Base-by-base conservation (phyloP, 2,888 invertebrate species). In the Poecilobothrus nobilitatus region DNA sequence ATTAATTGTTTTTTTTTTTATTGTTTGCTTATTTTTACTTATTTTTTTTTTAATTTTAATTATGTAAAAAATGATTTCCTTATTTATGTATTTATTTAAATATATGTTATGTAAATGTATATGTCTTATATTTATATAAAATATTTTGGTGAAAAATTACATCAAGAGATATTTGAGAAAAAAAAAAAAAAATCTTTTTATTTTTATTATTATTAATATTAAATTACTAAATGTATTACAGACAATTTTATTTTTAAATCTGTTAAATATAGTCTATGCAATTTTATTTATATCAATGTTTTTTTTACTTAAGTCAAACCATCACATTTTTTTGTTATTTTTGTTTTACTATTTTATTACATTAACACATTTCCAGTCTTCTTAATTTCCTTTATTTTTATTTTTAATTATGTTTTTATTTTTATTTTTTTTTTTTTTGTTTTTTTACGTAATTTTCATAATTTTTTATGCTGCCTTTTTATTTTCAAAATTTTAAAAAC, bases 331-430 rank as follows among this genome's bases (percentile, higher is more conserved):
- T 53, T 53, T 37, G 37, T 37, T 37, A 10, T 37, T 10, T 37
- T 37, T 37, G 12, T 10, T 18, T 44, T 53, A 12, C 18, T 53
- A 18, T 53, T 53, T 53, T 18, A 18, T 53, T 53, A 18, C 18
- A 18, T 53, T 53, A 53, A 53, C 53, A 53, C 53, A 53, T 53
- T 9, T 53, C 53, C 53, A 53, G 53, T 53, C 53, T 53, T 53
- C 53, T 53, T 53, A 53, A 53, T 53, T 53, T 53, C 53, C 6
- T 53, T 12, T 41, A 12, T 27, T 27, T 41, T 41, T 12, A 12
- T 41, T 12, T n/a, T 2, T 53, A 53, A 37, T 37, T 37, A 37
- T 37, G 8, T n/a, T n/a, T n/a, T n/a, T n/a, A n/a, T n/a, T n/a
- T n/a, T n/a, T n/a, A 53, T 53, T 53, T 53, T 18, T 4, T 53